Base-by-base conservation (phyloP, 2,888 invertebrate species). In the Diplolepis rosae region DNA sequence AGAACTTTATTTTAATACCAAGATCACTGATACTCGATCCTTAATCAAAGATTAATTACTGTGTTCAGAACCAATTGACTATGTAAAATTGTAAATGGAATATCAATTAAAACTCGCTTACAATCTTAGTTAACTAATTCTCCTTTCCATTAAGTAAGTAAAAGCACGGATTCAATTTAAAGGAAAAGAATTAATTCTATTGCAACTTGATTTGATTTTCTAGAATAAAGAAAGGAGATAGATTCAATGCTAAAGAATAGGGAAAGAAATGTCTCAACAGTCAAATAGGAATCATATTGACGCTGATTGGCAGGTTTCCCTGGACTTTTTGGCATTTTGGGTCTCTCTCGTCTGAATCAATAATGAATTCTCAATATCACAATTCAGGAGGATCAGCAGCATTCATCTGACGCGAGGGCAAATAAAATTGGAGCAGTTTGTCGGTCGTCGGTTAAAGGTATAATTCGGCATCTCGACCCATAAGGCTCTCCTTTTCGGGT, bases 401-500 rank as follows among this genome's bases (percentile, higher is more conserved):
- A 45, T 22, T 27, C 65, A 15, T 51, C 56, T 61, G 68, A 65
- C 35, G 42, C 45, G 45, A 51, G 61, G 48, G 39, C 67, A 77
- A 80, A 81, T 80, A 80, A 79, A 82, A 83, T 74, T 79, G 75
- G 81, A 81, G 77, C 77, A 79, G 79, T 81, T 81, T 80, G 79
- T 79, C 80, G 79, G 76, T 77, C 71, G 73, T 70, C 35, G 22
- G 11, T 66, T 50, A 66, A 70, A 50, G 45, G 50, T 52, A 68
- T 71, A 68, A 73, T 71, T 70, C 51, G 61, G 18, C 66, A 42
- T 45, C 45, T 66, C 66, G 66, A 30, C 48, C 22, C 35, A 56
- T 56, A 28, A 28, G 15, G 28, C 13, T 42, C 45, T 50, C 48
- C 50, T 27, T 48, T 68, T 77, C 70, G 72, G 75, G 70, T 68